Conservation (phyloP, 2,888 invertebrate species). For the Stenotaenia linearis region DNA sequence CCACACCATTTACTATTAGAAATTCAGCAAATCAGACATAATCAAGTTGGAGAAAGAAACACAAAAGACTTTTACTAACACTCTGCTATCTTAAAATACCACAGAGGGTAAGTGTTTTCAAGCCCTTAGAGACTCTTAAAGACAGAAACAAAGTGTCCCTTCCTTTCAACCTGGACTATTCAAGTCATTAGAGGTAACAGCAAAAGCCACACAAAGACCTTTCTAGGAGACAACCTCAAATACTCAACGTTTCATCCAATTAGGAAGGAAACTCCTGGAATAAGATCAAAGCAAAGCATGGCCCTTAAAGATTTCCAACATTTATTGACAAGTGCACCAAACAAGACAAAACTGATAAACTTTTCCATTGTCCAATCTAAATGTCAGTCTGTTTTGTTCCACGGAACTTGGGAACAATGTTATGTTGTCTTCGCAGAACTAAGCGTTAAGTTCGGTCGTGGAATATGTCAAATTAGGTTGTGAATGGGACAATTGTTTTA, state of each 20-base stretch:
- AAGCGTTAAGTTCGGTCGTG: too few species aligned
- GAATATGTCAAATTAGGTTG: too few species aligned
- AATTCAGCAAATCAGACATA: neutral
- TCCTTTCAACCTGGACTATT: neutral
- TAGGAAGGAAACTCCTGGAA: neutral
- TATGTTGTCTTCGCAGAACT: too few species aligned
- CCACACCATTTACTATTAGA: too few species aligned
- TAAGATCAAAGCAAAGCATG: neutral
- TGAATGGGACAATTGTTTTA: too few species aligned
- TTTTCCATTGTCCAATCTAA: too few species aligned
- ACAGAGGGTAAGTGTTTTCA: neutral
- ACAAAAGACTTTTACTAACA: neutral
- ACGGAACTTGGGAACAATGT: too few species aligned
- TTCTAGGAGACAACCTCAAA: neutral
- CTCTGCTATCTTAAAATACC: neutral
- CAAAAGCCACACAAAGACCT: neutral
- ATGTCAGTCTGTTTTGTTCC: too few species aligned
- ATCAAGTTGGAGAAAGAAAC: neutral
- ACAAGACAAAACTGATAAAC: neutral
- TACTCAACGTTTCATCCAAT: neutral
- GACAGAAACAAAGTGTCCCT: neutral
- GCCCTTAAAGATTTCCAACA: neutral
- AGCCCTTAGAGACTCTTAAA: neutral
- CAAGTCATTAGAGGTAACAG: conserved; percentile 4
- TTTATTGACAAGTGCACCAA: neutral